Base-by-base conservation (phyloP, 1,140 invertebrate genomes). In the Asobara japonica region DNA sequence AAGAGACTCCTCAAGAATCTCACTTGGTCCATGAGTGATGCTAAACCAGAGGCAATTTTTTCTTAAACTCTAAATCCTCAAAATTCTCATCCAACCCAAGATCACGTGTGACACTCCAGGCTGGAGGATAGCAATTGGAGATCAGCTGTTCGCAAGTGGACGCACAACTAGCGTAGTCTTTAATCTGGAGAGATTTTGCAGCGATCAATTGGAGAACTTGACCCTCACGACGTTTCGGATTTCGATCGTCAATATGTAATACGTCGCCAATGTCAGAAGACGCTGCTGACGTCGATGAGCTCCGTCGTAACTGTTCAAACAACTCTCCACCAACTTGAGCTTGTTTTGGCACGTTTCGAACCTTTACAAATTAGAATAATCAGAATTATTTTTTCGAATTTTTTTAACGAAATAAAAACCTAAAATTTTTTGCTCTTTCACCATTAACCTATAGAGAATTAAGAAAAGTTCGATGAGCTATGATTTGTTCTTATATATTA, bases 191-290 rank as follows among this genome's bases (percentile, higher is more conserved):
- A 66, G 91, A 90, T 74, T 88, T 89, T 67, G 88, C 84, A 4
- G 90, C 91, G 30, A 91, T 82, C 36, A 92, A 82, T 70, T 89
- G 80, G n/a, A 91, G 81, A n/a, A 93, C 87, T 74, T 88, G 86
- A 8, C 90, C 90, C 79, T 93, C 90, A 51, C 88, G 83, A 7
- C 83, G 77, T 33, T 81, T 77, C 20, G 72, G 71, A 65, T 88
- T 87, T 31, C 86, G 82, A 11, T 80, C 83, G 65, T 88, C 85
- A 8, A 93, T 88, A 71, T 88, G 79, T 36, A 93, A 69, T 90
- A 87, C 71, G 89, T 82, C 8, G 89, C 89, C 29, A 93, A 78
- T 69, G 88, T 88, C 16, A 92, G 76, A 22, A 93, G 79, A 82
- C 90, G 86, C 69, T 90, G 87, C 64, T 86, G 83, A 75, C 88